Evolutionary conservation across 2,888 invertebrate species (phyloP), one percentile per base, ranked within the genome.

Genomic region (Ectobius pallidus): DNA sequence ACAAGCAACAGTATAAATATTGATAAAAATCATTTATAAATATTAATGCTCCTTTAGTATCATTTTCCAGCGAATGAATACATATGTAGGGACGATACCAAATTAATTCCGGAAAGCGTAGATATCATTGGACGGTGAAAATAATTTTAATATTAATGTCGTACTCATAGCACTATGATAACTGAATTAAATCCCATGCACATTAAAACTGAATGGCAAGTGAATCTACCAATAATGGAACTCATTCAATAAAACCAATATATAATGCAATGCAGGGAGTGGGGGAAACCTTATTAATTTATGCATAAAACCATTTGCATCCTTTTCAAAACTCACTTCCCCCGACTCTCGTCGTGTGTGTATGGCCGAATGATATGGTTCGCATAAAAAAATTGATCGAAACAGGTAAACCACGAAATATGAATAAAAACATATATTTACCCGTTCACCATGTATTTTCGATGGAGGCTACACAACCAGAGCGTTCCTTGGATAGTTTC

Each of bases 111-210:
- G 1, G 20, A 46, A 20, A 52, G 25, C 52, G 25, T 20, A 52
- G 7, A 52, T 52, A 22, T 46, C 18, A 18, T n/a, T n/a, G 18
- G 4, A 9, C 18, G 46, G 46, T 52, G 22, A 18, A 63, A 63
- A 63, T 63, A 63, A 63, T 42, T 63, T 25, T 63, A 63, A 63
- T 42, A 63, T 63, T 63, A 63, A 34, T 62, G 14, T 20, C 34
- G 20, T 20, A 18, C 32, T 34, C 63, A 39, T 18, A 22, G 22
- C 25, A 11, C 42, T 42, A 63, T 63, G 42, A 22, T 42, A 63
- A 63, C 63, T 63, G 63, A 63, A 42, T 63, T 42, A 63, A 63
- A 42, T 42, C 34, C 18, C 30, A 30, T 62, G 11, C 18, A 62
- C 9, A 62, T 62, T 34, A 18, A 62, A 62, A 34, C 62, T 34